Base-by-base conservation (phyloP, 2,888 invertebrate species). In the Auanema sp. region DNA sequence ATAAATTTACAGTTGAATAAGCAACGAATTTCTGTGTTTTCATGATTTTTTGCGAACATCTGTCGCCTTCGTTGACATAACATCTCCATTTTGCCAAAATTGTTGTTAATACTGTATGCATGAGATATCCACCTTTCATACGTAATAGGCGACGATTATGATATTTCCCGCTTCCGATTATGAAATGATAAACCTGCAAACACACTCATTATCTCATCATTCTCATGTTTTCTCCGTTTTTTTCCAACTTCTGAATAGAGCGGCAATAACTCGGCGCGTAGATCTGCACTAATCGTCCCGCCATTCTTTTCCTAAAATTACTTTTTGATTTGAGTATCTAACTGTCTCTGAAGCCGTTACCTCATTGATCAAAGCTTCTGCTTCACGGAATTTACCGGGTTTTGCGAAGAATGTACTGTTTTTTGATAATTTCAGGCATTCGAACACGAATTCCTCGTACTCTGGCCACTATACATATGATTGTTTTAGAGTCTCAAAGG, bases 111-210 rank as follows among this genome's bases (percentile, higher is more conserved):
- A 47, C 47, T 16, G 47, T 47, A 47, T 47, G 16, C 47, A 47
- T 21, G 16, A 47, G 47, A 47, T 18, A 47, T 18, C 47, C 47
- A 21, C 16, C 47, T 21, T 47, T 47, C 47, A 47, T 47, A 18
- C 21, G 16, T 21, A 47, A 47, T 47, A 47, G 16, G 3, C 21
- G 47, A 16, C 21, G 16, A 47, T 47, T 47, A 21, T 47, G 47
- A 47, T 47, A 47, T 16, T 47, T 21, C 6, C 47, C 47, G 3
- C 4, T 5, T 21, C 47, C 47, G 8, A 47, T 16, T 47, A 47
- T 47, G 47, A 47, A 47, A 10, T 47, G 16, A 47, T 47, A 47
- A 16, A 47, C 47, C 47, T 47, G 47, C 16, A 47, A 47, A 47
- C 10, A 47, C 16, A 47, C 16, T 47, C 47, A 18, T 16, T 5